Evolutionary conservation across 2,797 vertebrate species (phyloP).

Genomic region (Phrynocephalus guinanensis): DNA sequence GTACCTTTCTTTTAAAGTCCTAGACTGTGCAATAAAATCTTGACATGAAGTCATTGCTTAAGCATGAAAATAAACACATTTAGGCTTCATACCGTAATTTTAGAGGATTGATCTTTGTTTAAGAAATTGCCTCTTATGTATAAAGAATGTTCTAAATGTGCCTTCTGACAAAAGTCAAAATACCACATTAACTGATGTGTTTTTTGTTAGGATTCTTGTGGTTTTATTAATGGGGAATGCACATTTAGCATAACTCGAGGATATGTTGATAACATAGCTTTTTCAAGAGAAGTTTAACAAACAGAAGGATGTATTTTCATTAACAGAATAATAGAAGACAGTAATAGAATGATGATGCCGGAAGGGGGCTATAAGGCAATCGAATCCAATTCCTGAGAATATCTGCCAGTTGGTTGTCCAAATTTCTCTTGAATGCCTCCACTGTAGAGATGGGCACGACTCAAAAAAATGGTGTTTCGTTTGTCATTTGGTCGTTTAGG

Average conservation of each 20-base stretch:
- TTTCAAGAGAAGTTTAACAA: constrained; percentile 19
- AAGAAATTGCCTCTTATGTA: constrained; percentile 20
- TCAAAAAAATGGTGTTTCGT: too few species aligned
- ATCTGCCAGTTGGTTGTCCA: too few species aligned
- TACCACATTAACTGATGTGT: neutral
- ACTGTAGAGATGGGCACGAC: too few species aligned
- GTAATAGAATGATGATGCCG: too few species aligned
- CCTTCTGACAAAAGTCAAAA: constrained; percentile 9
- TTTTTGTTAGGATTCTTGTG: neutral
- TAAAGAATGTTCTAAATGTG: neutral
- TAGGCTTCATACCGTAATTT: constrained; percentile 21
- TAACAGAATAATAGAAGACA: neutral
- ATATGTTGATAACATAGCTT: neutral
- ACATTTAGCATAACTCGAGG: constrained; percentile 11
- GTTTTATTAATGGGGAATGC: neutral
- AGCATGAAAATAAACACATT: constrained; percentile 41
- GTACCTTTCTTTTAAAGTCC: constrained; percentile 37
- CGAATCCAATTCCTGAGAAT: too few species aligned
- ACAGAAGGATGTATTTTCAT: constrained; percentile 3
- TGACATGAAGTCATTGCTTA: constrained; percentile 46
- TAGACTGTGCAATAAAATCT: constrained; percentile 11
- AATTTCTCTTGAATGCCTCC: too few species aligned
- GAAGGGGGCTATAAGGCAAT: too few species aligned
- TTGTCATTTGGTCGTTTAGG: too few species aligned
- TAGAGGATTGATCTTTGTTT: constrained; percentile 7